Evolutionary conservation across 2,797 vertebrate genomes (phyloP), one percentile per base, ranked within the genome.

Genomic region (Nasua narica): DNA sequence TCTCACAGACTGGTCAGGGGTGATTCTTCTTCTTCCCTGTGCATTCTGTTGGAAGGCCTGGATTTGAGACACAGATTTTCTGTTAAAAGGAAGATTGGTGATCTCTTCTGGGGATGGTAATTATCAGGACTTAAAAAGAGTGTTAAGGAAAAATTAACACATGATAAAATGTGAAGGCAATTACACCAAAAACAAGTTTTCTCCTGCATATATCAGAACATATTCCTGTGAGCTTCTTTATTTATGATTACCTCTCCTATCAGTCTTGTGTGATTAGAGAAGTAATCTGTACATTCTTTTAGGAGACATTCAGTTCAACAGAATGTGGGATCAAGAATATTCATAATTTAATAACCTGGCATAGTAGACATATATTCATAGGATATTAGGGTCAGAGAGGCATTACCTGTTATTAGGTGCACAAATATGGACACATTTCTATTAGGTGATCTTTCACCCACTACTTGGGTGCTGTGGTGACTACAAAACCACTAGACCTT

Each of bases 51-150:
- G 8, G 35, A 92, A 87, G 32, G 19, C 0, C 32, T 82, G 58
- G 29, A 43, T 58, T 2, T 86, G 62, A 96, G 46, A 90, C 13
- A 37, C 5, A 18, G 50, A 84, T 50, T 82, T 19, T 25, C 7
- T 43, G 54, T 40, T 70, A 58, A 76, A 86, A 90, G 37, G 5
- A 50, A 62, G 40, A 43, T 56, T 54, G 27, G 4, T 46, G 46
- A 48, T 69, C 43, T 92, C 46, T 50, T 91, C 54, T 90, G 54
- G 27, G 82, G 29, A 78, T 18, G 29, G 10, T 74, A 74, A 85
- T 92, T 83, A 5, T 74, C 85, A 76, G 54, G 48, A 74, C 65
- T 83, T 92, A 77, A 87, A 90, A 90, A 84, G 78, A 91, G 29
- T 62, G 3, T 85, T 74, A 83, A 92, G 50, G 32, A 76, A 93